Evolutionary conservation across 2,888 invertebrate genomes (phyloP).

Genomic region (Drosophila gaucha): DNA sequence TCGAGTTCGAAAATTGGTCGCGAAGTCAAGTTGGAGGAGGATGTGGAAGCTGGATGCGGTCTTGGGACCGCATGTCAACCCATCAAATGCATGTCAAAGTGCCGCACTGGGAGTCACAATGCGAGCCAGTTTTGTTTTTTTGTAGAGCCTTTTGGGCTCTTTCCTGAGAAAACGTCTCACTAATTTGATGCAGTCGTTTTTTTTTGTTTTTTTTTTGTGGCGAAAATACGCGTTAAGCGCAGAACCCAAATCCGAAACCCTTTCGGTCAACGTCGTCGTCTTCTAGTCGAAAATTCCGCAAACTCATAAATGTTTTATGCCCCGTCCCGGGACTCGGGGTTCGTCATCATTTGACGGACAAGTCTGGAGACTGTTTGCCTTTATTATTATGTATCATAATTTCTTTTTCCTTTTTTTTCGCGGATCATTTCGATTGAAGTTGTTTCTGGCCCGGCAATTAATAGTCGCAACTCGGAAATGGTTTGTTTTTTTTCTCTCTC

Average conservation of each 20-base stretch:
- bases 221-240: constrained; percentile 10
- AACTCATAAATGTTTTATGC: constrained; percentile 75
- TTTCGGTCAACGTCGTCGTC: constrained; percentile 39
- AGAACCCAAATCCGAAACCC: constrained; percentile 33
- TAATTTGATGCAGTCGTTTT: constrained; percentile 66
- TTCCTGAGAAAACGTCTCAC: constrained; percentile 72
- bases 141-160: constrained; percentile 28
- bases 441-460: constrained; percentile 13
- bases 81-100: constrained; percentile 78
- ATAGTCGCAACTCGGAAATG: constrained; percentile 31
- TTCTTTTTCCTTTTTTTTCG: constrained; percentile 11
- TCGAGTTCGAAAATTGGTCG: constrained; percentile 1
- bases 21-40: not conserved
- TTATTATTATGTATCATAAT: constrained; percentile 42
- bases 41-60: constrained; percentile 7
- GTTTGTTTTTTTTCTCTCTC: not conserved
- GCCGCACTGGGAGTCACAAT: constrained; percentile 65
- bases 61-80: constrained; percentile 50
- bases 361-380: constrained; percentile 34
- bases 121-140: constrained; percentile 7
- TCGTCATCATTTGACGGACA: constrained; percentile 65
- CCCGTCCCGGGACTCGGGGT: constrained; percentile 37
- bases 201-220: constrained; percentile 10
- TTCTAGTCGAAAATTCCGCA: constrained; percentile 68
- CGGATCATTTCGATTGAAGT: constrained; percentile 22